These are phyloP conservation scores for Carassius carassius DNA, from an alignment of 2,113 vertebrate species.

Conservation along the genomic window DNA sequence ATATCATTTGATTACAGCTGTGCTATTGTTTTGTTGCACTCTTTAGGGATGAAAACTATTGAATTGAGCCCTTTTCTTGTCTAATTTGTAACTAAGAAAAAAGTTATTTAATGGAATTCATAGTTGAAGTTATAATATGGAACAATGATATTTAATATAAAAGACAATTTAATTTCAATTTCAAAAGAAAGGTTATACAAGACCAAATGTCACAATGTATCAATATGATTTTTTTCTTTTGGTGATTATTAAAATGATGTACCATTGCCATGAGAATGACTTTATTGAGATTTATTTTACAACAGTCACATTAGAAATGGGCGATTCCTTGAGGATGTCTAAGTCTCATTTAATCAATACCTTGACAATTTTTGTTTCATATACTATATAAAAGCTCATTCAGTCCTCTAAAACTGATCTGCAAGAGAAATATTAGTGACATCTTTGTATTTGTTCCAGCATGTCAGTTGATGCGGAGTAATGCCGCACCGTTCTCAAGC, in stretches of 20 bases:
- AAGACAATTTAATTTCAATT: conserved; percentile 15
- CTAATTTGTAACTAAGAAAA: conserved; percentile 35
- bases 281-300: conserved; percentile 1
- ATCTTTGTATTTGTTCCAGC: conserved; percentile 36
- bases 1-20: conserved; percentile 9
- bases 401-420: neutral
- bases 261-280: neutral
- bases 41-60: neutral
- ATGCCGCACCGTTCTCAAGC: too few relatives aligned
- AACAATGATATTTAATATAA: conserved; percentile 3
- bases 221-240: neutral
- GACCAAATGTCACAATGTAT: conserved; percentile 36
- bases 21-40: conserved; percentile 1
- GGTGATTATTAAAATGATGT: conserved; percentile 37
- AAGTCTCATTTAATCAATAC: neutral
- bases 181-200: conserved; percentile 5
- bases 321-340: neutral
- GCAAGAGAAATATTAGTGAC: neutral
- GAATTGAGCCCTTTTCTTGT: conserved; percentile 11
- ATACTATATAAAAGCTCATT: neutral
- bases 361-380: neutral
- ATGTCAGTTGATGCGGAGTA: conserved; percentile 65
- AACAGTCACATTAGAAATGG: neutral
- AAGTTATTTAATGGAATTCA: neutral
- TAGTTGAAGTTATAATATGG: conserved; percentile 11